Evolutionary conservation across 2,888 invertebrate genomes (phyloP).

Genomic region (Arctia plantaginis): DNA sequence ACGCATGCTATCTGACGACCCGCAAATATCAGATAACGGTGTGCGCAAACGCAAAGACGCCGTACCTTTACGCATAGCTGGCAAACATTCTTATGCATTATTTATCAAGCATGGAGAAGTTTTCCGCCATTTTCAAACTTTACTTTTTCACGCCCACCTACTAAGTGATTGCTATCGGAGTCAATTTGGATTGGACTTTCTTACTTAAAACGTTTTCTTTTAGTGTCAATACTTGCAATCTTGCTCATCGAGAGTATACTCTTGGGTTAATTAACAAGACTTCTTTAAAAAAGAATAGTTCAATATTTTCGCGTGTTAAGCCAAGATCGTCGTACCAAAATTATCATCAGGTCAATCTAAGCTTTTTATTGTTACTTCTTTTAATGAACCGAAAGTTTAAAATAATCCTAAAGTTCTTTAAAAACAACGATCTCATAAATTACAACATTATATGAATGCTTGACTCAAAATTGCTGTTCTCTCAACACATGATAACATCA

Average conservation of each 20-base stretch:
- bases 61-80: constrained; percentile 76
- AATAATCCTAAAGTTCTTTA: neutral
- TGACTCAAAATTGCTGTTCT: neutral
- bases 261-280: too few relatives aligned
- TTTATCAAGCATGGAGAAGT: constrained; percentile 73
- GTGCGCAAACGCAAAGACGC: constrained; percentile 51
- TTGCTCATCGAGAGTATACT: too few relatives aligned
- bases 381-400: neutral
- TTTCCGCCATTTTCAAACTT: constrained; percentile 76
- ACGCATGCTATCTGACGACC: constrained; percentile 56
- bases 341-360: neutral
- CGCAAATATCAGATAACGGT: constrained; percentile 58
- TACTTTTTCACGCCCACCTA: constrained; percentile 63
- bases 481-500: neutral
- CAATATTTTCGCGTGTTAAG: neutral
- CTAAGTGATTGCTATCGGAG: constrained; percentile 49
- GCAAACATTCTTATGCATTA: constrained; percentile 76
- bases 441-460: neutral
- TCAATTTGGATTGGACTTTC: constrained; percentile 54
- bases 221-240: constrained; percentile 53
- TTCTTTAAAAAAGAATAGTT: neutral
- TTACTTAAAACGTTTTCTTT: constrained; percentile 58
- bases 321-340: neutral
- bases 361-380: neutral
- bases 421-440: neutral